Evolutionary conservation across 2,797 vertebrate genomes (phyloP), one percentile per base, ranked within the genome.

Genomic region (Manis crassicaudata): DNA sequence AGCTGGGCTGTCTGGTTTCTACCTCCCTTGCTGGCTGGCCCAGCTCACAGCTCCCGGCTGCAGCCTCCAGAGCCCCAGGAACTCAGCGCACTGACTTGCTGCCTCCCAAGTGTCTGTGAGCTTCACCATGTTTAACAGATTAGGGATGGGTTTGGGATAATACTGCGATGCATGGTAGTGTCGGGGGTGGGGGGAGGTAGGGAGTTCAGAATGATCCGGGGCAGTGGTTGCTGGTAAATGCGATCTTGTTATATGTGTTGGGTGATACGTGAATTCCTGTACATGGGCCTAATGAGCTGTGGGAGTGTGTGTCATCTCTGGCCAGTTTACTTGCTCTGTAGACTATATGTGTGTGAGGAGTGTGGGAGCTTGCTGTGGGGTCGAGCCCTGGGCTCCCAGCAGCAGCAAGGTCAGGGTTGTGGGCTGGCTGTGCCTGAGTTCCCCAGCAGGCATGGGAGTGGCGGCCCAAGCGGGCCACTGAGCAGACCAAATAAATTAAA

Each of bases 401-500:
- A 80, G 65, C 62, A 43, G 81, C 65, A 11, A 32, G 46, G 87
- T 62, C 37, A n/a, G 86, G 43, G 12, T 35, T 2, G 17, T 85
- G 46, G 63, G 73, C 75, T 84, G 87, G 62, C 16, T 62, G 25
- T 65, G 54, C 70, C 67, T 79, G 46, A 17, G 73, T 35, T 77
- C 86, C 88, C 35, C 58, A 23, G 67, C 89, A 56, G 80, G 70
- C 35, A 23, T 92, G 86, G 82, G 86, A 79, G 54, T 77, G 79
- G 91, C 62, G 70, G 58, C 76, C 93, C 60, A n/a, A 35, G 16
- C 5, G 52, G 86, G 89, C 70, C 70, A 20, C 9, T 70, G 32
- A 90, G 32, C 90, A 97, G 96, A 98, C 90, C 98, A 97, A 98
- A 98, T 98, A 98, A 98, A 98, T 96, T 82, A 97, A 98, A 97